phyloP scores from a whole-genome alignment of 2,797 vertebrate genomes.

The Pseudotriccus pelzelni region DNA sequence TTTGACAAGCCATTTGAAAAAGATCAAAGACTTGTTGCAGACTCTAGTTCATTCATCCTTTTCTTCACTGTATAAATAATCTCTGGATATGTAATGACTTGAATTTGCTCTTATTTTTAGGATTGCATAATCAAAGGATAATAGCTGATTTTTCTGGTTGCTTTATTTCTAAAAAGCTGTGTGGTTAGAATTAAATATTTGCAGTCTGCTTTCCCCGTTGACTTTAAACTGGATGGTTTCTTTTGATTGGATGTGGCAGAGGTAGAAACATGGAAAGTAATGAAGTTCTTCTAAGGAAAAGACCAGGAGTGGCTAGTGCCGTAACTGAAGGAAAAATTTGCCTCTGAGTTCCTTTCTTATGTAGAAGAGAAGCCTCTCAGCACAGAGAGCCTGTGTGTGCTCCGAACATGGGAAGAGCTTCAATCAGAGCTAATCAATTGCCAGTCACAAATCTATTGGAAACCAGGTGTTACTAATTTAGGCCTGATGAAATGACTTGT shows the following conservation, averaged over 20 bases:
- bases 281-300: background rate
- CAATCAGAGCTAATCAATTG: background rate
- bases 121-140: background rate
- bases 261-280: background rate
- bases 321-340: background rate
- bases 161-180: background rate
- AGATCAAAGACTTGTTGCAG: slow-evolving; percentile 14
- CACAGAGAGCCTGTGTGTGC: background rate
- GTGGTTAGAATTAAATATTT: background rate
- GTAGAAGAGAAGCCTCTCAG: background rate
- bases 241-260: background rate
- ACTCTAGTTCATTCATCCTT: background rate
- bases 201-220: background rate
- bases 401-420: background rate
- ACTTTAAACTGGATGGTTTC: background rate
- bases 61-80: background rate
- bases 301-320: background rate
- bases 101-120: background rate
- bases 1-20: slow-evolving; percentile 32
- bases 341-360: background rate
- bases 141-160: background rate
- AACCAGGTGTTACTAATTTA: slow-evolving; percentile 39
- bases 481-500: slow-evolving; percentile 30
- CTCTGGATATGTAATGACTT: background rate
- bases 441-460: slow-evolving; percentile 16